Evolutionary conservation across 2,797 vertebrate genomes (phyloP).

Genomic region (Xenopus petersii): DNA sequence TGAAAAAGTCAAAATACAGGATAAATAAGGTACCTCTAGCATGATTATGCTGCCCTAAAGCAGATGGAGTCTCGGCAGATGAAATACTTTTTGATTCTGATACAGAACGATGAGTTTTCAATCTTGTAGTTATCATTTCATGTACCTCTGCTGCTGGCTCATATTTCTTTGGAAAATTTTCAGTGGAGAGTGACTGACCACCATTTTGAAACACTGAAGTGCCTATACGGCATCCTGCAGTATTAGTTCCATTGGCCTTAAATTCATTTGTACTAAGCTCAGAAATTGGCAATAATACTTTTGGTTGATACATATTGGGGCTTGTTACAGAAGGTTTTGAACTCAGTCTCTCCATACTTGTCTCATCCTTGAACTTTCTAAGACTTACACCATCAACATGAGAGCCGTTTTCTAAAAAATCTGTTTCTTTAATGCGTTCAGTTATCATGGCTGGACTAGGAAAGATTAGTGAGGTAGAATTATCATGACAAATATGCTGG

Average conservation of each 20-base stretch:
- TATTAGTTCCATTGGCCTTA: conserved; percentile 39
- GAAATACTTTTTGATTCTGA: conserved; percentile 52
- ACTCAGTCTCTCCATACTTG: conserved; percentile 50
- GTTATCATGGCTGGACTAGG: conserved; percentile 61
- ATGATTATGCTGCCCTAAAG: conserved; percentile 52
- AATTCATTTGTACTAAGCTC: conserved; percentile 48
- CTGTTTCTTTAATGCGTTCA: conserved; percentile 46
- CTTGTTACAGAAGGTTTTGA: conserved; percentile 52
- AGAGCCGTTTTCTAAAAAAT: conserved; percentile 41
- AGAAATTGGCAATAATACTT: conserved; percentile 53
- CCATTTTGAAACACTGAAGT: conserved; percentile 22
- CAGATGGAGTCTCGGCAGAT: conserved; percentile 54
- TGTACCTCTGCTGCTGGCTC: conserved; percentile 45
- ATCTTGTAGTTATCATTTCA: conserved; percentile 39
- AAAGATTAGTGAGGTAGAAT: conserved; percentile 78
- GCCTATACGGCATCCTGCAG: conserved; percentile 44
- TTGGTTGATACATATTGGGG: conserved; percentile 54
- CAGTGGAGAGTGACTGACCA: conserved; percentile 32
- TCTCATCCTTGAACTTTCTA: conserved; percentile 50
- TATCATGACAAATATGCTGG: conserved; percentile 64
- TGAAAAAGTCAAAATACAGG: neutral
- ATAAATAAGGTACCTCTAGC: conserved; percentile 61
- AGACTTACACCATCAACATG: conserved; percentile 52
- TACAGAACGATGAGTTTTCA: conserved; percentile 42
- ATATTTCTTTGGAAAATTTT: conserved; percentile 50